Percentiles rank a stretch among this genome's conserved stretches.
Conservation (phyloP, 2,113 vertebrate genomes). For the Chaetodon auriga region DNA sequence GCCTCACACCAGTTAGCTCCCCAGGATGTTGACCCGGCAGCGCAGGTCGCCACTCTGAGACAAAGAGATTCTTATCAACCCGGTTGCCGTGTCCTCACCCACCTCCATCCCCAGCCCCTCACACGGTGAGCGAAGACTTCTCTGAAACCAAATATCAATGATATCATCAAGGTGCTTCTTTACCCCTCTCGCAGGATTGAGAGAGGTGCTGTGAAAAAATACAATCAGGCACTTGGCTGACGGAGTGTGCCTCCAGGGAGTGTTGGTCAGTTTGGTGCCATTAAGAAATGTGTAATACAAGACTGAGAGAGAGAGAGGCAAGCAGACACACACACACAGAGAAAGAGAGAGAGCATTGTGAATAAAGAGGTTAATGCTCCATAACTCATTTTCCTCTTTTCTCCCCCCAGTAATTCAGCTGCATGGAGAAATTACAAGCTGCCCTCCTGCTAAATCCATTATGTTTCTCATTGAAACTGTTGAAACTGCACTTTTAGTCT, state of each 20-base stretch:
- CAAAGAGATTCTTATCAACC: constrained; percentile 84
- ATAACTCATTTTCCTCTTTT: constrained; percentile 70
- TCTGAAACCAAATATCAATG: constrained; percentile 84
- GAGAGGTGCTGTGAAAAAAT: constrained; percentile 72
- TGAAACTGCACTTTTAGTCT: constrained; percentile 45
- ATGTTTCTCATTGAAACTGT: constrained; percentile 53
- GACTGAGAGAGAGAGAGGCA: constrained; percentile 41
- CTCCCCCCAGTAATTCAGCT: constrained; percentile 57
- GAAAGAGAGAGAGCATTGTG: constrained; percentile 40
- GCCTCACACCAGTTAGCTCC: constrained; percentile 70
- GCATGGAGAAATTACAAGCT: constrained; percentile 54
- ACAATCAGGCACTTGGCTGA: constrained; percentile 64
- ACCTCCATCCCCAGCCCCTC: constrained; percentile 52
- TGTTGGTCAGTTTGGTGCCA: constrained; percentile 74
- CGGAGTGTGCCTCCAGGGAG: constrained; percentile 63
- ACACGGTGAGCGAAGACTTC: constrained; percentile 74
- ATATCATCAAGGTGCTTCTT: constrained; percentile 83
- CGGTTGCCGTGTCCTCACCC: constrained; percentile 39
- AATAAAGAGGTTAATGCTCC: constrained; percentile 75
- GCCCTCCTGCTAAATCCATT: constrained; percentile 55
- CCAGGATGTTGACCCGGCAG: constrained; percentile 80
- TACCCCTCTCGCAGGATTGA: constrained; percentile 59
- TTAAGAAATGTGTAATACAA: constrained; percentile 78
- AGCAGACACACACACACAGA: neutral
- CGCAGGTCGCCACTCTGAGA: constrained; percentile 80